These are phyloP conservation scores for Gila orcuttii DNA, from an alignment of 2,113 vertebrate species.

Conservation along the genomic window DNA sequence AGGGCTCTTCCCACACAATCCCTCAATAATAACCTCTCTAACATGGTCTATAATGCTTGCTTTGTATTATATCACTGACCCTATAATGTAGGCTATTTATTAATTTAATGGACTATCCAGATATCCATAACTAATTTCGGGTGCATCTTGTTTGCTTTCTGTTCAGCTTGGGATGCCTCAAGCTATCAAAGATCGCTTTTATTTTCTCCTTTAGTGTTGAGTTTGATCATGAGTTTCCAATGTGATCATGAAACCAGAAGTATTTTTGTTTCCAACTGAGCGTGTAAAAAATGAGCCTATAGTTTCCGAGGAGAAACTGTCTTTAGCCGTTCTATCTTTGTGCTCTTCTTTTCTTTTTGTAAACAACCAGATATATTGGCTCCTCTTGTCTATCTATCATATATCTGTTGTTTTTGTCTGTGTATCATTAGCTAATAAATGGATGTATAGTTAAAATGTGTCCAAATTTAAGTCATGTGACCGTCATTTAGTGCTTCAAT, in stretches of 20 bases:
- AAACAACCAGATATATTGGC: neutral
- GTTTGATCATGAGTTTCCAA: slow-evolving; percentile 46
- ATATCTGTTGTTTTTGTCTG: neutral
- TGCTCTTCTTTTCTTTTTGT: neutral
- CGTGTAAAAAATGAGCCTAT: neutral
- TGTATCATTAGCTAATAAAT: neutral
- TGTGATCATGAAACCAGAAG: slow-evolving; percentile 35
- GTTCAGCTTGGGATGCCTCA: neutral
- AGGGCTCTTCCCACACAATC: neutral
- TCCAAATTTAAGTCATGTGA: no score
- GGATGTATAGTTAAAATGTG: no score
- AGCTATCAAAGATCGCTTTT: neutral
- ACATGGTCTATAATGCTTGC: neutral
- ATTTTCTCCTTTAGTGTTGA: neutral
- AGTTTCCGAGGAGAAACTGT: neutral
- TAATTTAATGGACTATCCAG: neutral
- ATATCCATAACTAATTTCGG: slow-evolving; percentile 2
- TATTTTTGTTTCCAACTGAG: neutral
- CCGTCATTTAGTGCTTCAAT: no score
- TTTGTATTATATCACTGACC: slow-evolving; percentile 31
- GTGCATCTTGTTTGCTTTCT: neutral
- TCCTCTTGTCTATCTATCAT: no score
- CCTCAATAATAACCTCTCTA: neutral
- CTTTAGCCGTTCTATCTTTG: neutral
- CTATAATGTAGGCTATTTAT: neutral